Percentiles rank a stretch among this genome's conserved stretches.
Conservation (phyloP, 2,888 invertebrate genomes). For the Sinhomidia bicolor region DNA sequence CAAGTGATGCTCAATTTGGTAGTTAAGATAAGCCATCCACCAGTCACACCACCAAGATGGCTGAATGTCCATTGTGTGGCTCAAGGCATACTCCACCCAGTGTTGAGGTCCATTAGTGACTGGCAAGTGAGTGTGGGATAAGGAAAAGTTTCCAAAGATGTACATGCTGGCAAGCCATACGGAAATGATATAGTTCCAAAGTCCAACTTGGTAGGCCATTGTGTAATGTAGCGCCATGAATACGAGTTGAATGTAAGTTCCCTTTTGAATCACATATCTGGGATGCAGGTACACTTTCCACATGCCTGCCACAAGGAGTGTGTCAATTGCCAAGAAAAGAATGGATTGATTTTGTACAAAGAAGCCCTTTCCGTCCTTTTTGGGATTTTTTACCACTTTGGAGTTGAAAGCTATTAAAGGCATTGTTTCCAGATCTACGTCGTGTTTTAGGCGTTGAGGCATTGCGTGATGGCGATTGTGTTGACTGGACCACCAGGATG, state of each 20-base stretch:
- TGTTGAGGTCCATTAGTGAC: conserved; percentile 62
- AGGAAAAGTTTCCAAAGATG: conserved; percentile 79
- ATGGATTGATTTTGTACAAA: conserved; percentile 77
- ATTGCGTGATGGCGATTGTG: conserved; percentile 79
- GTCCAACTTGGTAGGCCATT: conserved; percentile 76
- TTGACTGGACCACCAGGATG: conserved; percentile 60
- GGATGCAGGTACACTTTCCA: conserved; percentile 79
- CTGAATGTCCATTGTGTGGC: conserved; percentile 72
- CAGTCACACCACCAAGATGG: conserved; percentile 72
- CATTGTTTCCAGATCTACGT: conserved; percentile 78
- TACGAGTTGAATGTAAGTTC: conserved; percentile 74
- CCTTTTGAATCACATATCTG: conserved; percentile 73
- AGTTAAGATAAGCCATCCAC: conserved; percentile 74
- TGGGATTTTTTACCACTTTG: conserved; percentile 76
- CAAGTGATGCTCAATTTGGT: conserved; percentile 76
- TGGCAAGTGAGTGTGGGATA: conserved; percentile 78
- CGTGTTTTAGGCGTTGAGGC: conserved; percentile 78
- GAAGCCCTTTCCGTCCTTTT: conserved; percentile 75
- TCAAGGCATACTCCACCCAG: conserved; percentile 74
- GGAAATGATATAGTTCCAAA: conserved; percentile 75
- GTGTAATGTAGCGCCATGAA: conserved; percentile 78
- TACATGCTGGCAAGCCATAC: conserved; percentile 79
- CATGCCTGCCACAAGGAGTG: conserved; percentile 76
- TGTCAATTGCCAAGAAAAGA: conserved; percentile 78
- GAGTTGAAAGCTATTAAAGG: conserved; percentile 79